phyloP scores from a whole-genome alignment of 2,113 vertebrate species.

The Scomber colias region DNA sequence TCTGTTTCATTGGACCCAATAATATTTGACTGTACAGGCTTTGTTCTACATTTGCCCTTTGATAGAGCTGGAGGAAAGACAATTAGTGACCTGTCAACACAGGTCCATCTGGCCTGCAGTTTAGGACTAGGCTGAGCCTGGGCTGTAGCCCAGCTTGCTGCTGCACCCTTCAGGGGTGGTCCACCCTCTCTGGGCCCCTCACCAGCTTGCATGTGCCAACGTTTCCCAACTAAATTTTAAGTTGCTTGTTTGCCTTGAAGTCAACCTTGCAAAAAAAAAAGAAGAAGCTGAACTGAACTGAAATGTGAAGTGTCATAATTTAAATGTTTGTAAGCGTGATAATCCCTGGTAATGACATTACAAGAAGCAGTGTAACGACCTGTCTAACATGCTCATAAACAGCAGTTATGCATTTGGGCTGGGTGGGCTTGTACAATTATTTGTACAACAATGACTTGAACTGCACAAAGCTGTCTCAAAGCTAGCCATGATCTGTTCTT shows the following conservation, averaged over 20 bases:
- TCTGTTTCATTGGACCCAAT: constrained; percentile 53
- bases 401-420: constrained; percentile 26
- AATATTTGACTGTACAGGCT: constrained; percentile 42
- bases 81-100: constrained; percentile 59
- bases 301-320: constrained; percentile 45
- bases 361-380: constrained; percentile 4
- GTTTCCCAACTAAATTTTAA: constrained; percentile 55
- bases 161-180: constrained; percentile 59
- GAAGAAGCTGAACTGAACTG: constrained; percentile 24
- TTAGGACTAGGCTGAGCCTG: constrained; percentile 19
- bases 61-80: constrained; percentile 56
- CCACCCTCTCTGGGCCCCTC: constrained; percentile 45
- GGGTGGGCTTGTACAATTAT: constrained; percentile 47
- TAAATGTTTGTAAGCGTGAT: constrained; percentile 49
- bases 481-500: constrained; percentile 29
- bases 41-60: constrained; percentile 54
- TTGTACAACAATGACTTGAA: constrained; percentile 44
- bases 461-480: constrained; percentile 28
- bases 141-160: constrained; percentile 22
- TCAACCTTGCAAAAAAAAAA: constrained; percentile 39
- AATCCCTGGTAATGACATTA: constrained; percentile 39
- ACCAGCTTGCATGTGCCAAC: constrained; percentile 48
- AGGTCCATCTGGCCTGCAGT: constrained; percentile 54
- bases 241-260: constrained; percentile 60
- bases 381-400: constrained; percentile 29